Percentiles rank a stretch among this genome's conserved stretches.
These are phyloP conservation scores for Dasysyrphus tricinctus DNA, from an alignment of 2,888 invertebrate species.

Conservation along the genomic window DNA sequence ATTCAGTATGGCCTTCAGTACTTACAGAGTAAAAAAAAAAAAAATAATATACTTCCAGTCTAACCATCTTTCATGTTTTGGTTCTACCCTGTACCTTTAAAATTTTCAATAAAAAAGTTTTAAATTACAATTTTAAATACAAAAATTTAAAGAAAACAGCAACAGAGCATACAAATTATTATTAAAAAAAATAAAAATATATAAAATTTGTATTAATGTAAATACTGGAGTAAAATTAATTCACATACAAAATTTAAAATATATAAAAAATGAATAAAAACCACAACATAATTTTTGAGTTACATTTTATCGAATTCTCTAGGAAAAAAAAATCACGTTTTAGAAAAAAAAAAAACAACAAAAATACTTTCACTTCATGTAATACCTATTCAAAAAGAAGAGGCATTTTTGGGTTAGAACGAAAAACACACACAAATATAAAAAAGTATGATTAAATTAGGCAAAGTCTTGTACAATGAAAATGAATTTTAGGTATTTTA, in stretches of 20 bases:
- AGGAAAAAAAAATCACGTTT: conserved; percentile 65
- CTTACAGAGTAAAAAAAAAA: conserved; percentile 12
- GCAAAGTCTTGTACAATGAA: conserved; percentile 66
- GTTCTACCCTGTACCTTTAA: conserved; percentile 32
- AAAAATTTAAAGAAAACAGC: neutral
- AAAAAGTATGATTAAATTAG: conserved; percentile 39
- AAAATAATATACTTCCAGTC: neutral
- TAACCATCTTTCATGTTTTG: neutral
- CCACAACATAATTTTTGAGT: conserved; percentile 4
- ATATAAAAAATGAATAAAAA: conserved; percentile 10
- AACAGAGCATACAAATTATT: neutral
- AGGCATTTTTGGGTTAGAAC: conserved; percentile 45
- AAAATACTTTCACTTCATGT: conserved; percentile 61
- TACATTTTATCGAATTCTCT: conserved; percentile 57
- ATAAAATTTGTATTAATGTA: conserved; percentile 27
- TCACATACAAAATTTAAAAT: conserved; percentile 19
- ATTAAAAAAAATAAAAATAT: neutral
- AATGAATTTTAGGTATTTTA: conserved; percentile 69
- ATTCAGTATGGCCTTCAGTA: conserved; percentile 30
- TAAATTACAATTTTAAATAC: conserved; percentile 7
- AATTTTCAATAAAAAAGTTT: conserved; percentile 25
- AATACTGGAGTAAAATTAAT: conserved; percentile 11
- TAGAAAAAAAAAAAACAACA: conserved; percentile 22
- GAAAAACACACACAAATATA: neutral
- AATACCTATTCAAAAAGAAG: conserved; percentile 43